A percentile compares a stretch with the other conserved stretches of the same genome.
phyloP scores from a whole-genome alignment of 2,888 invertebrate species.

The Aethes cnicana region DNA sequence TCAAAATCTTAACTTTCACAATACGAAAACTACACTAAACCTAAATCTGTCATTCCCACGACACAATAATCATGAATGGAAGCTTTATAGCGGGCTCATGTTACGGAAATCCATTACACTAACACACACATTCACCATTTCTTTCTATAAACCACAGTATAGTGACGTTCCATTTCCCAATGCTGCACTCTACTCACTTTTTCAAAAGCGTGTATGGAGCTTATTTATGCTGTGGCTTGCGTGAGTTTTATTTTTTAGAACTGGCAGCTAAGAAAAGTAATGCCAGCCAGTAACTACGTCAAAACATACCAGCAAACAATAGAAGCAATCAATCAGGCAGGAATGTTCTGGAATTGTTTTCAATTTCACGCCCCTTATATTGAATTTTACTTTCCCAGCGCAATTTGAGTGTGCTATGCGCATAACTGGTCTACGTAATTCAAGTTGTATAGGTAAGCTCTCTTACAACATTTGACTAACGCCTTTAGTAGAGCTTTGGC shows the following conservation, averaged over 20 bases:
- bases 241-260: neutral
- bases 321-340: conserved; percentile 25
- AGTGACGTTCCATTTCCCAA: neutral
- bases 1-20: too few species aligned
- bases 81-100: conserved; percentile 1
- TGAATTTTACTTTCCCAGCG: conserved; percentile 22
- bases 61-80: conserved; percentile 1
- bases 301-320: conserved; percentile 27
- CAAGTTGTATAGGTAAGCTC: too few species aligned
- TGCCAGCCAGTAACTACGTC: conserved; percentile 12
- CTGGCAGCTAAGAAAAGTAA: conserved; percentile 8
- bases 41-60: neutral
- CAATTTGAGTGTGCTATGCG: too few species aligned
- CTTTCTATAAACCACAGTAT: neutral
- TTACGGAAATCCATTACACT: conserved; percentile 8
- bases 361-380: conserved; percentile 26
- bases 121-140: too few species aligned
- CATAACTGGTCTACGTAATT: too few species aligned
- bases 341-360: conserved; percentile 27
- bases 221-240: neutral
- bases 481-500: too few species aligned
- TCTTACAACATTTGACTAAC: too few species aligned
- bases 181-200: neutral
- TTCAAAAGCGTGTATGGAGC: neutral
- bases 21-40: too few species aligned